Evolutionary conservation across 2,113 vertebrate genomes (phyloP).

Genomic region (Sapayoa aenigma): DNA sequence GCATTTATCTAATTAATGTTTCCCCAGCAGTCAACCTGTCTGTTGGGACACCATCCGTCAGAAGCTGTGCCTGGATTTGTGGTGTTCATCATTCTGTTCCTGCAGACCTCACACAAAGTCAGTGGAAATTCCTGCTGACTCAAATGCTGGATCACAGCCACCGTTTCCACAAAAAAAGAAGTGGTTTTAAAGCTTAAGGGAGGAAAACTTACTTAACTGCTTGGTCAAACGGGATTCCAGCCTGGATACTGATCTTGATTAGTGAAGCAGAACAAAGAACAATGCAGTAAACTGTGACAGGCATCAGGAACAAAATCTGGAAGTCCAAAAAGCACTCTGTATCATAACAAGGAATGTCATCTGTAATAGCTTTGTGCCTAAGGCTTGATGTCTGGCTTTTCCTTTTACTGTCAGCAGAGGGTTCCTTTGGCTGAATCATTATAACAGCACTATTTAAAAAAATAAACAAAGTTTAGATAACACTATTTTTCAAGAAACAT

Average conservation of each 20-base stretch:
- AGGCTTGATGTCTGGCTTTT: not conserved
- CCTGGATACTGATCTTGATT: not conserved
- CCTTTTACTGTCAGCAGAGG: conserved; percentile 4
- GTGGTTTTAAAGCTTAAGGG: not conserved
- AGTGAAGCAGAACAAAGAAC: not conserved
- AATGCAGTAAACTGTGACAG: not conserved
- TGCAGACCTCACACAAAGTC: not conserved
- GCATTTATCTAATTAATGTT: conserved; percentile 28
- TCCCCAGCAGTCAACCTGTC: conserved; percentile 28
- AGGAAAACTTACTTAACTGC: not conserved
- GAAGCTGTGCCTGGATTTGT: not conserved
- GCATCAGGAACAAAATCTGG: not conserved
- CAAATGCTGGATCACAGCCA: not conserved
- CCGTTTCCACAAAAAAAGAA: not conserved
- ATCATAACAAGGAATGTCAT: not conserved
- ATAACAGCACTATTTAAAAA: not conserved
- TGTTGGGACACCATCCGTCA: not conserved
- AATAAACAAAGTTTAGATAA: not conserved
- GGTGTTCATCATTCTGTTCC: not conserved
- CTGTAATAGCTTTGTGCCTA: not conserved
- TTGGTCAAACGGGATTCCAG: not conserved
- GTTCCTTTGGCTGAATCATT: not conserved
- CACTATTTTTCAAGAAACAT: not conserved
- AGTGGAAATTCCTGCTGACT: conserved; percentile 20
- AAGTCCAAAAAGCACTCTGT: not conserved